Evolutionary conservation across 2,113 vertebrate species (phyloP).

Genomic region (Gymnorhina tibicen): DNA sequence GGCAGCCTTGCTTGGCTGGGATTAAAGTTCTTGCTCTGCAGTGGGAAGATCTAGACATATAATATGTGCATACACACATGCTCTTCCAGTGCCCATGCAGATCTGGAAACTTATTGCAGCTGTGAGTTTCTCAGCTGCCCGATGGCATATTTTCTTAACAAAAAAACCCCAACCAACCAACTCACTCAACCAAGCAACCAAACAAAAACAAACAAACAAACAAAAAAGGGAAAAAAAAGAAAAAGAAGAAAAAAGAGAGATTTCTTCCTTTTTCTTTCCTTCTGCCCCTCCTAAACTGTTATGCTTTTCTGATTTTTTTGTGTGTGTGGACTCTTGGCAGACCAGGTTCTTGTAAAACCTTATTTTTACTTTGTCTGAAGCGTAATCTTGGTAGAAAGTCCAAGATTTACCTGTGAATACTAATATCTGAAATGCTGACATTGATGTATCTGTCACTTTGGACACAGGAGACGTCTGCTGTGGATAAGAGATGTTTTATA

Average conservation of each 20-base stretch:
- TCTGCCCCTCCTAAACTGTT: neutral
- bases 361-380: neutral
- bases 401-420: neutral
- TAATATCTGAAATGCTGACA: neutral
- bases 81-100: neutral
- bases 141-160: neutral
- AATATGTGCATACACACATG: no score
- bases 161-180: neutral
- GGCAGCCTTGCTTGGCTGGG: neutral
- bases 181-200: no score
- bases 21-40: neutral
- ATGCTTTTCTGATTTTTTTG: neutral
- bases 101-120: neutral
- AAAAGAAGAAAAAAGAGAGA: fast-evolving
- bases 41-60: neutral
- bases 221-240: neutral
- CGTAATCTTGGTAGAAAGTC: neutral
- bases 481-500: neutral
- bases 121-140: neutral
- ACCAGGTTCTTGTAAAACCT: neutral
- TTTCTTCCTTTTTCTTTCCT: neutral
- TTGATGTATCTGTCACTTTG: neutral
- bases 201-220: neutral
- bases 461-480: neutral
- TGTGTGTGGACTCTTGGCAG: neutral